Evolutionary conservation across 1,140 invertebrate species (phyloP).

Genomic region (Leucophenga varia): DNA sequence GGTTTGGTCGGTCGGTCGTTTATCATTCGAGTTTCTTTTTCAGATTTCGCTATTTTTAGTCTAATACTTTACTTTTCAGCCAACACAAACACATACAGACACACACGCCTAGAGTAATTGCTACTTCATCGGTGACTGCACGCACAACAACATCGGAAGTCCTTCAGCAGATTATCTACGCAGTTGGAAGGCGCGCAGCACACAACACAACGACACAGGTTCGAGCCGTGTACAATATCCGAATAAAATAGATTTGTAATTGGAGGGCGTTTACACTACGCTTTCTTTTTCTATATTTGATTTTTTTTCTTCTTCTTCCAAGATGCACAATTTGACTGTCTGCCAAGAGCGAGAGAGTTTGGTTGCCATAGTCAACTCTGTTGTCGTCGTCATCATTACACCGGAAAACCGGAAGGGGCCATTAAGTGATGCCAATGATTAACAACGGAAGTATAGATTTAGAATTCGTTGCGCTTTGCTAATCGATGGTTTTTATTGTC

Average conservation of each 20-base stretch:
- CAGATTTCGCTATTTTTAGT: slow-evolving; percentile 4
- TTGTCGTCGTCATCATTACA: slow-evolving; percentile 17
- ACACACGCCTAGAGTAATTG: no score
- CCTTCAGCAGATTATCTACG: slow-evolving; percentile 53
- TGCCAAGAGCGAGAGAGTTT: background rate
- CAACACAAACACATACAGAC: background rate
- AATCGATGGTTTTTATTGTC: slow-evolving; percentile 30
- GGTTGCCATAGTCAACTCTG: slow-evolving; percentile 24
- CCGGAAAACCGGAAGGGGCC: slow-evolving; percentile 41
- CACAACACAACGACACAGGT: no score
- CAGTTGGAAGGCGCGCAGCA: slow-evolving; percentile 15
- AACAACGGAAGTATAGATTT: slow-evolving; percentile 56
- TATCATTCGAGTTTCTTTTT: slow-evolving; percentile 40
- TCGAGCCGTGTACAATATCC: no score
- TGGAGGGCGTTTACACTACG: slow-evolving; percentile 46
- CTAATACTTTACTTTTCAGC: slow-evolving; percentile 10
- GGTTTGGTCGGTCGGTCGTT: slow-evolving; percentile 32
- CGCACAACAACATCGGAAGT: slow-evolving; percentile 52
- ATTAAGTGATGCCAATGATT: slow-evolving; percentile 57
- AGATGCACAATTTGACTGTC: slow-evolving; percentile 23
- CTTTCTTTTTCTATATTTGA: background rate
- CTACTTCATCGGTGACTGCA: no score
- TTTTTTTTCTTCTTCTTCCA: no score
- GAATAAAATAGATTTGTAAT: slow-evolving; percentile 43
- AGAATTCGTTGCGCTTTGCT: slow-evolving; percentile 19